Conservation (phyloP, 2,888 invertebrate species). For the Eupithecia exiguata region DNA sequence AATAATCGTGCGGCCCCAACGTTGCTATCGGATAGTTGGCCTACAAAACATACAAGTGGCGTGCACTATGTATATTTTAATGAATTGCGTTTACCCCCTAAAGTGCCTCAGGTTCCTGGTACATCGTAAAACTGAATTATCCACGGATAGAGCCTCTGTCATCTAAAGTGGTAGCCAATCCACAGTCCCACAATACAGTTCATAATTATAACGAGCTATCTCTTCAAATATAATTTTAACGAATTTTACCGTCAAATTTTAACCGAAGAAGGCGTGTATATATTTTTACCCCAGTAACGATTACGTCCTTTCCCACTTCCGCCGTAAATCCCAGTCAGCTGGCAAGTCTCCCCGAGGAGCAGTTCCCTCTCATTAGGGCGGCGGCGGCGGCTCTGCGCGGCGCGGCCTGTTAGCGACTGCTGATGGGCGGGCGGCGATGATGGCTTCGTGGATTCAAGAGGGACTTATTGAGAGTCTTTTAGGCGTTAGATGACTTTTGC, state of each 20-base stretch:
- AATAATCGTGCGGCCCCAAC: conserved; percentile 19
- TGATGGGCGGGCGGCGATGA: not conserved
- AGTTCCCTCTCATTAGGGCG: not conserved
- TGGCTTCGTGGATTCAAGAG: not conserved
- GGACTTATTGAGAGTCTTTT: not conserved
- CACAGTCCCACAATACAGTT: not conserved
- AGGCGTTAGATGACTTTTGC: not conserved
- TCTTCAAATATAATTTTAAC: not conserved
- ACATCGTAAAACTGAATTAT: not conserved
- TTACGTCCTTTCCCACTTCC: not conserved
- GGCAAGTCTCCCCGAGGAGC: not conserved
- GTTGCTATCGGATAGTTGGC: conserved; percentile 2
- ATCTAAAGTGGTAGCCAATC: not conserved
- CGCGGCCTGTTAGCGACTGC: not conserved
- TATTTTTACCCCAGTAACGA: not conserved
- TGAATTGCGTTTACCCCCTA: not conserved
- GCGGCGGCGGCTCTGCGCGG: not conserved
- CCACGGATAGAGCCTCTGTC: not conserved
- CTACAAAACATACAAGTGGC: not conserved
- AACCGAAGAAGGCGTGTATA: not conserved
- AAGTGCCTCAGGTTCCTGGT: not conserved
- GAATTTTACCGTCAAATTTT: no score
- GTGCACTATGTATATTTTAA: not conserved
- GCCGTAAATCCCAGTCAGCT: not conserved
- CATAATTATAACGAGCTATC: not conserved